These are phyloP conservation scores for Helicoverpa zea DNA, from an alignment of 1,140 invertebrate species.

Conservation along the genomic window DNA sequence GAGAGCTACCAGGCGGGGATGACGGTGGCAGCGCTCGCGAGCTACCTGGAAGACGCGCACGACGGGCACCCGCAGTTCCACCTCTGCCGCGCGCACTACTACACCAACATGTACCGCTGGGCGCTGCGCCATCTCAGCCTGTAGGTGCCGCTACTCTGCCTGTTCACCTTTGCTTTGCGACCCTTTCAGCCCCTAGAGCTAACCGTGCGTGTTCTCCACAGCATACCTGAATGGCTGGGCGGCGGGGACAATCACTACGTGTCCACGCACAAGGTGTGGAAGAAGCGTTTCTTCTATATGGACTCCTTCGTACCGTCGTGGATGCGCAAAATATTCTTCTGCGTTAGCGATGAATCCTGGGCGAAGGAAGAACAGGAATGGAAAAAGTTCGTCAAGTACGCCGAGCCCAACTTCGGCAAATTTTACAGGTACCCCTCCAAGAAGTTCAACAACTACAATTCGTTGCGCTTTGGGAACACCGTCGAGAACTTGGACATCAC, in stretches of 20 bases:
- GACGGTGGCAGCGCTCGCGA: constrained; percentile 57
- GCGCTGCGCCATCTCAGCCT: constrained; percentile 67
- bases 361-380: background rate
- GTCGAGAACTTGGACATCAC: background rate
- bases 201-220: background rate
- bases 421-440: constrained; percentile 12
- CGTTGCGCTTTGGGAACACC: background rate
- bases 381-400: background rate
- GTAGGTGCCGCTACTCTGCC: constrained; percentile 57
- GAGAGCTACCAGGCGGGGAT: constrained; percentile 67
- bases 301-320: background rate
- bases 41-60: constrained; percentile 50
- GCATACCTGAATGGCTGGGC: background rate
- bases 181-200: background rate
- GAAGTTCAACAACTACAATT: background rate
- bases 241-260: background rate
- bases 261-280: constrained; percentile 8
- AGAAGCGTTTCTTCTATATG: constrained; percentile 15
- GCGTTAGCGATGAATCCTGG: background rate
- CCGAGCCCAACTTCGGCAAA: background rate
- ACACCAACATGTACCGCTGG: constrained; percentile 72
- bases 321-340: background rate
- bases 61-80: constrained; percentile 63
- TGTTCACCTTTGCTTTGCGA: background rate
- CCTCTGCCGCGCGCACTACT: constrained; percentile 67